Evolutionary conservation across 2,113 vertebrate species (phyloP).

Genomic region (Andinoacara biseriatus): DNA sequence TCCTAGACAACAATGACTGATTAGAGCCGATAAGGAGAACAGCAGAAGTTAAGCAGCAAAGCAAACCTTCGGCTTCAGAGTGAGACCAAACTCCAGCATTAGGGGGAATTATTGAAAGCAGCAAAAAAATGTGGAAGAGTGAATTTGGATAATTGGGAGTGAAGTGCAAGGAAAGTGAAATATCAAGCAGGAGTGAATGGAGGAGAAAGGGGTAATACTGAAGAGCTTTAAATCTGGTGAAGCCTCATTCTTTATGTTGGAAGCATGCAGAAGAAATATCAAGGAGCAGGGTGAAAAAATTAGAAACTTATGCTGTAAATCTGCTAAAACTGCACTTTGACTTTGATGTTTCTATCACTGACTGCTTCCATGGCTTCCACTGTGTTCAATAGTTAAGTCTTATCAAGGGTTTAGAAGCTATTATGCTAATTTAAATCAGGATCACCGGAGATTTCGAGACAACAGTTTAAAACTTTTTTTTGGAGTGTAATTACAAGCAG

Average conservation of each 20-base stretch:
- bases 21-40: constrained; percentile 45
- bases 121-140: constrained; percentile 20
- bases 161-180: neutral
- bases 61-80: constrained; percentile 15
- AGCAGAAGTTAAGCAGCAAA: neutral
- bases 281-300: neutral
- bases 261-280: neutral
- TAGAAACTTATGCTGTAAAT: neutral
- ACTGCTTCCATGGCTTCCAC: neutral
- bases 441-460: constrained; percentile 20
- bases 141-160: constrained; percentile 39
- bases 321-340: neutral
- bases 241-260: neutral
- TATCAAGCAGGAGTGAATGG: neutral
- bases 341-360: neutral
- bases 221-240: neutral
- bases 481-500: neutral
- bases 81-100: neutral
- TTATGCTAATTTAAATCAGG: constrained; percentile 17
- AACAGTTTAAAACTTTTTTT: neutral
- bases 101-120: neutral
- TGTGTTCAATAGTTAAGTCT: neutral
- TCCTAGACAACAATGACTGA: too few relatives aligned
- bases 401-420: neutral
- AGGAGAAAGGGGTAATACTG: neutral